phyloP scores from a whole-genome alignment of 1,140 invertebrate genomes.

The Yoshiicerus persimilis region DNA sequence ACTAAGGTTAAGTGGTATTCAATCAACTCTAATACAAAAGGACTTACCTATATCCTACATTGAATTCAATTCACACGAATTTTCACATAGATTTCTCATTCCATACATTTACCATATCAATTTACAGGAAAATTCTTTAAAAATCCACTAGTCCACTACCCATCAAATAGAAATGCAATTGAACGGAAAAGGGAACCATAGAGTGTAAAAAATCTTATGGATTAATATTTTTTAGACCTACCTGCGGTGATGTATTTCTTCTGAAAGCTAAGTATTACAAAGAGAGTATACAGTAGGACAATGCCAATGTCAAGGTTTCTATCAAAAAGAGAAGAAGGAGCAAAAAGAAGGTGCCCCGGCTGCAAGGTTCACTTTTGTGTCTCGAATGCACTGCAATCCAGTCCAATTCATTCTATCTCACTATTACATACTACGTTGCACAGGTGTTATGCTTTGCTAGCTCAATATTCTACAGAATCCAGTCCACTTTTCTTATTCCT shows the following conservation, averaged over 20 bases:
- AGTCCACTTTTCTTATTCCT: not conserved
- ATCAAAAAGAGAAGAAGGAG: not conserved
- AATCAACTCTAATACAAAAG: not conserved
- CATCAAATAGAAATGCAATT: not conserved
- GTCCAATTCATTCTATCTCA: not conserved
- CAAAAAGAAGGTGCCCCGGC: not conserved
- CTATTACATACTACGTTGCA: not conserved
- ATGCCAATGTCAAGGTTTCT: slow-evolving; percentile 14
- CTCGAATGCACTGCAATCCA: not conserved
- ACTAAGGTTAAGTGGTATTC: not conserved
- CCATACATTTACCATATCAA: not conserved
- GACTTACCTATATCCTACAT: too few relatives aligned
- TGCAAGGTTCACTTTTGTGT: not conserved
- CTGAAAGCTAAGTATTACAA: not conserved
- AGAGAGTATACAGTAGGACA: not conserved
- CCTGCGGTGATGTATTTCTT: not conserved
- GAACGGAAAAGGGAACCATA: not conserved
- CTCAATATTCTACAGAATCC: not conserved
- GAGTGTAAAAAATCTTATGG: not conserved
- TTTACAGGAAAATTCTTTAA: not conserved
- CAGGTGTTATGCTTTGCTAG: not conserved
- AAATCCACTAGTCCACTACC: not conserved
- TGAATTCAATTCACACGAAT: not conserved
- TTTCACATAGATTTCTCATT: not conserved
- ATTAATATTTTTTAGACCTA: not conserved